phyloP scores from a whole-genome alignment of 2,888 invertebrate species.

The Athalia circularis region DNA sequence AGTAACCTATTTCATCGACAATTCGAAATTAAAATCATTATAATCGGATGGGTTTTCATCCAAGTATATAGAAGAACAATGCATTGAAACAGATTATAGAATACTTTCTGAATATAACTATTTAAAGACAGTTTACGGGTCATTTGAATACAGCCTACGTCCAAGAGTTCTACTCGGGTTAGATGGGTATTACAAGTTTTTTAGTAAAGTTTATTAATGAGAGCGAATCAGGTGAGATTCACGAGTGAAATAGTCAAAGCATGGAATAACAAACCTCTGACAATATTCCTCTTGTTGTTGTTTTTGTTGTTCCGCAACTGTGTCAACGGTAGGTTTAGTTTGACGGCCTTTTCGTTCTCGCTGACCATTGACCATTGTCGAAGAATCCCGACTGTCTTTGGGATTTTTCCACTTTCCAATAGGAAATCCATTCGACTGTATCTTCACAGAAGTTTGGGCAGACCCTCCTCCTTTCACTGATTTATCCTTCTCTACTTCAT shows the following conservation, averaged over 20 bases:
- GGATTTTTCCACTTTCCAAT: constrained; percentile 70
- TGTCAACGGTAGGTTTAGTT: constrained; percentile 71
- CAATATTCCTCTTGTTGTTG: constrained; percentile 75
- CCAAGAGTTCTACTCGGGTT: neutral
- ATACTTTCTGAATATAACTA: too few species aligned
- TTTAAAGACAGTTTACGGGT: too few species aligned
- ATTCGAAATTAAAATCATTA: constrained; percentile 33
- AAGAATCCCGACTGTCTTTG: constrained; percentile 72
- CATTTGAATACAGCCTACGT: too few species aligned
- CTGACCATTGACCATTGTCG: constrained; percentile 68
- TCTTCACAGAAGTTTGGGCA: constrained; percentile 66
- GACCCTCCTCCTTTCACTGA: constrained; percentile 67
- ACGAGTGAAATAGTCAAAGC: neutral
- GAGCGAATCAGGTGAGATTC: neutral
- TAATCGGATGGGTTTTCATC: too few species aligned
- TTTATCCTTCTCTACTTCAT: constrained; percentile 75
- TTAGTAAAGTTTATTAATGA: neutral
- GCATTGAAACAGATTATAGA: too few species aligned
- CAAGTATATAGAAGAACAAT: too few species aligned
- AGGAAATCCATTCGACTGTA: constrained; percentile 71
- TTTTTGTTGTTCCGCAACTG: constrained; percentile 70
- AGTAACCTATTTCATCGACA: constrained; percentile 64
- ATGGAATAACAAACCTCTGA: constrained; percentile 68
- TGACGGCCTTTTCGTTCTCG: constrained; percentile 72
- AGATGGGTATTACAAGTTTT: neutral